Evolutionary conservation across 2,113 vertebrate genomes (phyloP).

Genomic region (Petrocephalus microphthalmus): DNA sequence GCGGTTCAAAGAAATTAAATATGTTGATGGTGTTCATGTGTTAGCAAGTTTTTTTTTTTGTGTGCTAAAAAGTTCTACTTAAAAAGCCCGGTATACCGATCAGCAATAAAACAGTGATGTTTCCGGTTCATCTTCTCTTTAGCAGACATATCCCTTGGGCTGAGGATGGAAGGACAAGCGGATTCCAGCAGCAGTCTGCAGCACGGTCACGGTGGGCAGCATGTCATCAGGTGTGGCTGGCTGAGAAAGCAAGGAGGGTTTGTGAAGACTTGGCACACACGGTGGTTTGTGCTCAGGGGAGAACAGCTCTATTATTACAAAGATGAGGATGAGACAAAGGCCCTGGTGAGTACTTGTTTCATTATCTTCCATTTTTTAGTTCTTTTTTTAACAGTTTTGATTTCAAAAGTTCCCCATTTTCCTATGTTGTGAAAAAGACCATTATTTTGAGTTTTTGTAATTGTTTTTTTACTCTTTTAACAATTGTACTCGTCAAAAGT

Average conservation of each 20-base stretch:
- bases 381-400: background rate
- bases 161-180: conserved; percentile 76
- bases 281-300: conserved; percentile 93
- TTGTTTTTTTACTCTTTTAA: background rate
- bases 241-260: conserved; percentile 97
- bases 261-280: conserved; percentile 95
- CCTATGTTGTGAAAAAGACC: background rate
- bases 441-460: background rate
- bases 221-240: conserved; percentile 81
- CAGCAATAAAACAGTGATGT: background rate
- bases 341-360: conserved; percentile 72
- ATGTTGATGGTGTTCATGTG: background rate
- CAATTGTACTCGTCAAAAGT: background rate
- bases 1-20: background rate
- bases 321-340: conserved; percentile 92
- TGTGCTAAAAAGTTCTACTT: background rate
- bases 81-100: background rate
- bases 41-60: background rate
- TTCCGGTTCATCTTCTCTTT: conserved; percentile 26
- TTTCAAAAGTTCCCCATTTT: background rate
- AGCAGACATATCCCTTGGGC: conserved; percentile 47
- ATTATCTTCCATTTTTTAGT: background rate
- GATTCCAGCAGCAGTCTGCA: conserved; percentile 56
- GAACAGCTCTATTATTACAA: conserved; percentile 93
- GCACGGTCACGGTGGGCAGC: conserved; percentile 47